Percentiles rank a stretch among this genome's conserved stretches.
These are phyloP conservation scores for Plumapathes pennacea DNA, from an alignment of 92 coral and sea anemone species.

Conservation along the genomic window DNA sequence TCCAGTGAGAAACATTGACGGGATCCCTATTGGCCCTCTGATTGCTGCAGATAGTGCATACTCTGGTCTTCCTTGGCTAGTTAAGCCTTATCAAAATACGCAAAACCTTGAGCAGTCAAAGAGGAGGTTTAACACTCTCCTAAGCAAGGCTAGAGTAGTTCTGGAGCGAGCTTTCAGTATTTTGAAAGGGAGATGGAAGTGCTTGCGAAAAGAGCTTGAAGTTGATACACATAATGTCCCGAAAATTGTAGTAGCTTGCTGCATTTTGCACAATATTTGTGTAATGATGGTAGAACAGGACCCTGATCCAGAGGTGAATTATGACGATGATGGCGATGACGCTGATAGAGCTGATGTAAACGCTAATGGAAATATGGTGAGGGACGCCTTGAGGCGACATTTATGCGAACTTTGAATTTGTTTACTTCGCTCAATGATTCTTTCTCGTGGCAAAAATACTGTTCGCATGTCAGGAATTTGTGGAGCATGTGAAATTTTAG, in stretches of 20 bases:
- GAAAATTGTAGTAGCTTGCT: constrained; percentile 17
- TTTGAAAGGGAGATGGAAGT: constrained; percentile 38
- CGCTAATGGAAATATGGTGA: no score
- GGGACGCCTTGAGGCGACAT: no score
- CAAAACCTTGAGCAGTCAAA: constrained; percentile 5
- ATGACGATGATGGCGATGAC: constrained; percentile 11
- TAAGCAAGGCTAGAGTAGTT: constrained; percentile 16
- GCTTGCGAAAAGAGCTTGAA: constrained; percentile 23
- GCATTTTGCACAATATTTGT: constrained; percentile 19
- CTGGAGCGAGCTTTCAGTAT: constrained; percentile 24
- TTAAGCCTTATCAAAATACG: constrained; percentile 25
- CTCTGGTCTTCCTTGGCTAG: constrained; percentile 13
- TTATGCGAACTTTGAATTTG: no score
- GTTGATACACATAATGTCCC: constrained; percentile 15
- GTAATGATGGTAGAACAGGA: constrained; percentile 8
- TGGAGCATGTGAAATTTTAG: no score
- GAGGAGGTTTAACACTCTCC: constrained; percentile 8
- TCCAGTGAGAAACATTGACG: background rate
- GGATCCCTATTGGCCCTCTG: constrained; percentile 26
- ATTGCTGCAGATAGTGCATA: constrained; percentile 27
- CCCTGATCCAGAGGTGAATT: constrained; percentile 13
- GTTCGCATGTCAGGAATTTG: no score
- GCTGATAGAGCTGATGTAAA: constrained; percentile 4
- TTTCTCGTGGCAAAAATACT: no score
- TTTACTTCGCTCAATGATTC: no score